A percentile compares a stretch with the other conserved stretches of the same genome.
phyloP scores from a whole-genome alignment of 2,113 vertebrate species.

The Poecile atricapillus region DNA sequence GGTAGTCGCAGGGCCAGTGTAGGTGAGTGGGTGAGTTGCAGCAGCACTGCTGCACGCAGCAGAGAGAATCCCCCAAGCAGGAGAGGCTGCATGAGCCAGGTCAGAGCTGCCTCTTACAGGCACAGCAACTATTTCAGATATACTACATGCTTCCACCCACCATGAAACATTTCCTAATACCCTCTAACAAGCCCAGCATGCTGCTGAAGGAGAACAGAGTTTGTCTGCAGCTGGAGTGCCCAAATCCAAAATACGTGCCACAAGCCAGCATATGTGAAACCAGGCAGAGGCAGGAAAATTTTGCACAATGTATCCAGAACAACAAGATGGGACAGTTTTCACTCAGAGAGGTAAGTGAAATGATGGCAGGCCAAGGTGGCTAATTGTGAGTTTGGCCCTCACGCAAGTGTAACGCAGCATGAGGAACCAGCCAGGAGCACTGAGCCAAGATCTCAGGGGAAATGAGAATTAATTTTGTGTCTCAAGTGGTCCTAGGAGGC shows the following conservation, averaged over 20 bases:
- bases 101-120: background rate
- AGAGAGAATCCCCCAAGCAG: background rate
- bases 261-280: background rate
- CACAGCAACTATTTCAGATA: background rate
- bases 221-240: slow-evolving; percentile 43
- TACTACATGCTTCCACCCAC: background rate
- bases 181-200: background rate
- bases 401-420: background rate
- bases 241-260: slow-evolving; percentile 14
- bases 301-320: background rate
- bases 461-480: background rate
- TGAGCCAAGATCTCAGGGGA: background rate
- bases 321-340: background rate
- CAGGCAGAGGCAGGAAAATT: background rate
- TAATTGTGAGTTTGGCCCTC: accelerated
- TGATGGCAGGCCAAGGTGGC: background rate
- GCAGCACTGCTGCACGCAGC: background rate
- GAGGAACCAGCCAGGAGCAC: background rate
- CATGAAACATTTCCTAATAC: background rate
- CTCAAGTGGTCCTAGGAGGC: background rate
- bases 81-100: background rate
- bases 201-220: background rate
- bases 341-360: background rate
- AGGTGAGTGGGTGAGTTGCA: background rate
- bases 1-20: accelerated